These are phyloP conservation scores for Uloborus diversus DNA, from an alignment of 1,140 invertebrate species.

Conservation along the genomic window DNA sequence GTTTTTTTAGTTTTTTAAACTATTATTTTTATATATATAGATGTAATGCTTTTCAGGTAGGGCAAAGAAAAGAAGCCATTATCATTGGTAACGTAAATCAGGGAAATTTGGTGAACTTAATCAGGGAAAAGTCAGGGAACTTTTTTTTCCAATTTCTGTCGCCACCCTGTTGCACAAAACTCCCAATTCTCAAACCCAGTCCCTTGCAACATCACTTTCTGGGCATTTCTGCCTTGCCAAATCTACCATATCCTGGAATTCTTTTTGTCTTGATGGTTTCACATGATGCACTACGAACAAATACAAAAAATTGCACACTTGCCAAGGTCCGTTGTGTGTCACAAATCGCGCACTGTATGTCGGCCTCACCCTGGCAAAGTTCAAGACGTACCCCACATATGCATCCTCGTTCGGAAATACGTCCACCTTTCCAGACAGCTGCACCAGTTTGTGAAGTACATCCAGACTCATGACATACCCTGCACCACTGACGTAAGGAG, in stretches of 20 bases:
- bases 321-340: neutral
- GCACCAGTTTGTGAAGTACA: slow-evolving; percentile 3
- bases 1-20: no score
- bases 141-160: no score
- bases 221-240: slow-evolving; percentile 27
- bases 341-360: slow-evolving; percentile 37
- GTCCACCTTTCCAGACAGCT: neutral
- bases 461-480: slow-evolving; percentile 43
- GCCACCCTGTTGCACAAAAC: no score
- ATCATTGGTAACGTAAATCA: no score
- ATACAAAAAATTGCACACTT: slow-evolving; percentile 40
- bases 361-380: slow-evolving; percentile 11
- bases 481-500: slow-evolving; percentile 35
- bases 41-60: no score
- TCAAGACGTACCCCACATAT: slow-evolving; percentile 36
- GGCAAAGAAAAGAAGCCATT: no score
- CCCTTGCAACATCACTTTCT: neutral
- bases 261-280: neutral
- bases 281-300: slow-evolving; percentile 32
- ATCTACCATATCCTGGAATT: slow-evolving; percentile 12
- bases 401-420: slow-evolving; percentile 55
- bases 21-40: no score
- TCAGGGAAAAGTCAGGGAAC: no score
- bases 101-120: no score
- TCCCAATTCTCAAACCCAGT: slow-evolving; percentile 34